These are phyloP conservation scores for Erethizon dorsatum DNA, from an alignment of 2,797 vertebrate genomes.

Conservation along the genomic window DNA sequence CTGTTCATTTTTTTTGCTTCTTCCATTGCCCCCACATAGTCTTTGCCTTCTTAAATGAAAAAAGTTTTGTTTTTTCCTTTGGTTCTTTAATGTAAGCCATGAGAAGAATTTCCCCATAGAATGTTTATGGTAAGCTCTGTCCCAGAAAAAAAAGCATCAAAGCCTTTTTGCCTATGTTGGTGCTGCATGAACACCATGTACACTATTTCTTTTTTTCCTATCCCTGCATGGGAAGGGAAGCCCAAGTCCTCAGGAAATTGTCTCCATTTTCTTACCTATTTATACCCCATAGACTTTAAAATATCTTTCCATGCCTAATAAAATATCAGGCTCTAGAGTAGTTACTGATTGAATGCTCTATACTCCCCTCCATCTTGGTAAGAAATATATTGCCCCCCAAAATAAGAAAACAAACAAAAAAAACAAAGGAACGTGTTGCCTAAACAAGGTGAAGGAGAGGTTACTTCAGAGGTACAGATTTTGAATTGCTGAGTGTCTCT, in stretches of 20 bases:
- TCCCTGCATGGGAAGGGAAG: neutral
- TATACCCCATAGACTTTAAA: neutral
- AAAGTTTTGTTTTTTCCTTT: neutral
- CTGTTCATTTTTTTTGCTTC: neutral
- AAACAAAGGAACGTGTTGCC: neutral
- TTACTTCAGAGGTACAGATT: neutral
- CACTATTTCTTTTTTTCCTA: accelerated
- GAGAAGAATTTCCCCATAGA: slow-evolving; percentile 6
- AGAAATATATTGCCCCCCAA: neutral
- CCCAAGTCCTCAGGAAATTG: neutral
- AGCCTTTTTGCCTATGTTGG: neutral
- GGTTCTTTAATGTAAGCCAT: neutral
- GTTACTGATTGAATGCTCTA: neutral
- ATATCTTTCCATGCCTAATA: neutral
- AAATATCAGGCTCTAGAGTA: neutral
- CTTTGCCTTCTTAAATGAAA: neutral
- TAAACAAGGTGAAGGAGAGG: neutral
- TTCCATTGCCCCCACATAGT: neutral
- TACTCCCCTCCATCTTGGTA: neutral
- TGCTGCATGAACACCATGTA: neutral
- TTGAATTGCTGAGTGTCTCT: neutral
- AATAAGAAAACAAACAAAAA: neutral
- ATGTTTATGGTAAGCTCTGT: neutral
- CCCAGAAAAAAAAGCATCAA: neutral
- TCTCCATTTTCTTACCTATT: neutral